Evolutionary conservation across 2,113 vertebrate genomes (phyloP), one percentile per base, ranked within the genome.

Genomic region (Xenopus borealis): DNA sequence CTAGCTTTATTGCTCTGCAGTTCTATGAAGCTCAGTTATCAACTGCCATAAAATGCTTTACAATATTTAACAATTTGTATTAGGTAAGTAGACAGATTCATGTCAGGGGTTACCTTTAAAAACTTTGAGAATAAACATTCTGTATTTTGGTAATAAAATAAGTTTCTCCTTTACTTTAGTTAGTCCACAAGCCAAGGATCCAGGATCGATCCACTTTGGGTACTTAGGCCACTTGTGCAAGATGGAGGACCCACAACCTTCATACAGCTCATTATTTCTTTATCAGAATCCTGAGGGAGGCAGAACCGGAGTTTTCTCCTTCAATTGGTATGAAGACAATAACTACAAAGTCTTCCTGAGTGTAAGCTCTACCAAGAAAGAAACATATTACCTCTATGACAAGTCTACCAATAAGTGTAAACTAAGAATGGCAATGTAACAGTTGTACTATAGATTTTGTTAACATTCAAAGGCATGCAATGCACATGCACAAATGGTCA

Each of bases 261-360:
- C 75, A 86, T 83, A 53, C 86, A 90, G 72, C 80, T 95, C 80
- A 86, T 89, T 87, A 81, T 84, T 4, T 82, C 88, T 16, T 81
- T 93, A 46, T 96, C 95, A 64, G 89, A 91, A 97, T 81, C 94
- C 92, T 4, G 94, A 96, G 78, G 94, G 92, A 68, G 94, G 92
- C 30, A 95, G 95, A 78, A 91, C 95, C 69, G 85, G 90, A 66
- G 94, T 98, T 30, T 84, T 94, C 80, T 98, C 96, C 65, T 95
- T 96, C 81, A 98, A 98, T 86, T 98, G 95, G 96, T 98, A 96
- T 17, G 95, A 98, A 88, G 95, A 98, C 85, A 97, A 97, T 71
- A 97, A 98, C 88, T 98, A 97, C 83, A 98, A 96, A 84, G 94
- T 89, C 72, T 98, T 98, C 86, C 90, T 98, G 72, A 95, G 95